Evolutionary conservation across 2,888 invertebrate genomes (phyloP).

Genomic region (Tryphoninae sp.): DNA sequence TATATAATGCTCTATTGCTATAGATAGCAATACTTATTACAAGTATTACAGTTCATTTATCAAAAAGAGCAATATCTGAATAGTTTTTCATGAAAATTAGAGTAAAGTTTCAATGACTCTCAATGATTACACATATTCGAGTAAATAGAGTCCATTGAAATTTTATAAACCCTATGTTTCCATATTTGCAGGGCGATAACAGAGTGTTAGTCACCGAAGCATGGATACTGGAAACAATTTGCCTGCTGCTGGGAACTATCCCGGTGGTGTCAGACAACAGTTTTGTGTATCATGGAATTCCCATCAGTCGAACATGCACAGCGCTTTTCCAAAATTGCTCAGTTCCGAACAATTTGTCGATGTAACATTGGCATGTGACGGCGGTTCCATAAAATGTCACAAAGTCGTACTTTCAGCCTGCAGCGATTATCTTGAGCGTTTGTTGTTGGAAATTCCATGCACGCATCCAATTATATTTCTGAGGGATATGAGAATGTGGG

Average conservation of each 20-base stretch:
- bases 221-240: slow-evolving; percentile 78
- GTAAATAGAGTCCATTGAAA: no score
- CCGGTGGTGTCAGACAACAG: slow-evolving; percentile 82
- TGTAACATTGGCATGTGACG: slow-evolving; percentile 93
- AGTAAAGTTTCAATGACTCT: no score
- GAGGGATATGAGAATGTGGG: slow-evolving; percentile 87
- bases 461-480: slow-evolving; percentile 92
- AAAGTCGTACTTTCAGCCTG: slow-evolving; percentile 92
- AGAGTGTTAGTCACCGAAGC: neutral
- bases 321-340: slow-evolving; percentile 89
- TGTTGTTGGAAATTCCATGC: slow-evolving; percentile 92
- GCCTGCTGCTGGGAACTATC: slow-evolving; percentile 75
- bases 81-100: no score
- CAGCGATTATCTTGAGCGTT: slow-evolving; percentile 91
- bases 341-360: slow-evolving; percentile 92
- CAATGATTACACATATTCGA: no score
- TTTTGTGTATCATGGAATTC: slow-evolving; percentile 93
- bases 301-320: slow-evolving; percentile 90
- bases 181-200: no score
- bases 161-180: neutral
- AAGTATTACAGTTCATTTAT: no score
- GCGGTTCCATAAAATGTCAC: slow-evolving; percentile 92
- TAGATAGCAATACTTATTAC: no score
- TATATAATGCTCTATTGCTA: no score
- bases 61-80: no score